phyloP scores from a whole-genome alignment of 2,888 invertebrate species.

The Xanthia togata region DNA sequence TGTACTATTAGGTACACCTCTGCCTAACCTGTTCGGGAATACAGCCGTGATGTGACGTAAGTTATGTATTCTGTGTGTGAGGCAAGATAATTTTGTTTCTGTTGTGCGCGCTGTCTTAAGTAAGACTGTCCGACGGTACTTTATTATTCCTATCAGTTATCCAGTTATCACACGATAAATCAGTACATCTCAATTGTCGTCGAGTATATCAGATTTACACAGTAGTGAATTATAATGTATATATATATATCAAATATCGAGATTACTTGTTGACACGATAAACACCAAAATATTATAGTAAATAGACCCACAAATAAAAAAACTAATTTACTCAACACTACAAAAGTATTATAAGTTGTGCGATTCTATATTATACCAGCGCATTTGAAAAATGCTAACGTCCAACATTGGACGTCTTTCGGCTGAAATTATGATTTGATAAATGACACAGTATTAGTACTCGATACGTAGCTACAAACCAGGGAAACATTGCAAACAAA shows the following conservation, averaged over 20 bases:
- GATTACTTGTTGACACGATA: constrained; percentile 24
- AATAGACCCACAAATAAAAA: background rate
- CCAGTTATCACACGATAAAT: constrained; percentile 39
- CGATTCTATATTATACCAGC: background rate
- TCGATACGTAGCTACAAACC: background rate
- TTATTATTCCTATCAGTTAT: constrained; percentile 35
- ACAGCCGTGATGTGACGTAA: background rate
- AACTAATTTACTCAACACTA: background rate
- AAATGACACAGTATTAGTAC: background rate
- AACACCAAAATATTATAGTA: constrained; percentile 7
- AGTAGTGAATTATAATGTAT: constrained; percentile 20
- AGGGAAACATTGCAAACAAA: constrained; percentile 1
- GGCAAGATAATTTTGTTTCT: background rate
- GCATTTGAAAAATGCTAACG: background rate
- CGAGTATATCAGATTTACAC: constrained; percentile 26
- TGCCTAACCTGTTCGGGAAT: background rate
- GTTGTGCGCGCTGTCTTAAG: background rate
- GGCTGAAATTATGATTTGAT: background rate
- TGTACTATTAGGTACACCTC: background rate
- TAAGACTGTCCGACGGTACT: constrained; percentile 12
- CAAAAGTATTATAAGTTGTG: background rate
- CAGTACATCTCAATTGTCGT: constrained; percentile 40
- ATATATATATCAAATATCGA: constrained; percentile 14
- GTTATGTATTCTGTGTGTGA: background rate
- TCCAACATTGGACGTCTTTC: background rate